Evolutionary conservation across 2,888 invertebrate species (phyloP).

Genomic region (Tubulanus polymorphus): DNA sequence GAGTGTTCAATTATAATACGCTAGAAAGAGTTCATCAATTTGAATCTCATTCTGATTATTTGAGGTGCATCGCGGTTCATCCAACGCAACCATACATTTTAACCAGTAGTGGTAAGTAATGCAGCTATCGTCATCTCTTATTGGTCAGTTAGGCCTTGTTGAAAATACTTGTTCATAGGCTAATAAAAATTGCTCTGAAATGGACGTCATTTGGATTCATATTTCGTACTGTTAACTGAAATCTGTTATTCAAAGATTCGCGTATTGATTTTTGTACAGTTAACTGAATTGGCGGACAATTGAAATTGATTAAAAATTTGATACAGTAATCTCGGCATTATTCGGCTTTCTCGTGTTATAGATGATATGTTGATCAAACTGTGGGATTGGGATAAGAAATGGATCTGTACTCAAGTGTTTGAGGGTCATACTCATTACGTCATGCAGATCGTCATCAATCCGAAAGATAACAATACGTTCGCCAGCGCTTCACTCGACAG

Average conservation of each 20-base stretch:
- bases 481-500: constrained; percentile 98
- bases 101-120: constrained; percentile 82
- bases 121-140: no score
- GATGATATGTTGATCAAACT: constrained; percentile 98
- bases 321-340: no score
- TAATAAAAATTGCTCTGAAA: no score
- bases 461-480: constrained; percentile 99
- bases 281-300: no score
- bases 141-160: no score
- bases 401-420: constrained; percentile 97
- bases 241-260: no score
- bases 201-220: no score
- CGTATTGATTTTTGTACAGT: no score
- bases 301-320: no score
- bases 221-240: no score
- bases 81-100: constrained; percentile 95
- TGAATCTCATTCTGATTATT: constrained; percentile 98
- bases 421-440: constrained; percentile 99
- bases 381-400: constrained; percentile 99
- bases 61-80: constrained; percentile 92
- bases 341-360: no score
- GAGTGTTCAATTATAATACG: constrained; percentile 98
- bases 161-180: no score
- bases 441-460: constrained; percentile 99
- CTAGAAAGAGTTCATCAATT: constrained; percentile 90